phyloP scores from a whole-genome alignment of 2,797 vertebrate species.

The Uromys caudimaculatus region DNA sequence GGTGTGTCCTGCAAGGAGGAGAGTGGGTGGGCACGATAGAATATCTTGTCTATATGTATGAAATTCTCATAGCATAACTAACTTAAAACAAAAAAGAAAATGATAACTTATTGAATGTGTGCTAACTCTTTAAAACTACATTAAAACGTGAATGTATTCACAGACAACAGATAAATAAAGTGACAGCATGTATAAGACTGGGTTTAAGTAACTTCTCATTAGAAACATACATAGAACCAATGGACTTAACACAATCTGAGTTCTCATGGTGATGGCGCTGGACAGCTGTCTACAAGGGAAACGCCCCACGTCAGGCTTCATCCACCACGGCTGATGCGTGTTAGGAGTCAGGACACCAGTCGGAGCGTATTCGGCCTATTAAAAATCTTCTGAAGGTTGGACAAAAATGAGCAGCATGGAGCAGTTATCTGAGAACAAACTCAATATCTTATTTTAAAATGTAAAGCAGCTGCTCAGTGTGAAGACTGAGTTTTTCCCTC shows the following conservation, averaged over 20 bases:
- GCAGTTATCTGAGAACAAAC: conserved; percentile 25
- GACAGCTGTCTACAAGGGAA: not conserved
- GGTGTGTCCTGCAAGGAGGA: not conserved
- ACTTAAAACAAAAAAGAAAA: not conserved
- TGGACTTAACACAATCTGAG: not conserved
- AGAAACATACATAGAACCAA: not conserved
- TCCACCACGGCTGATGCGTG: not conserved
- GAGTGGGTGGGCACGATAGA: not conserved
- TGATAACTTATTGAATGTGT: not conserved
- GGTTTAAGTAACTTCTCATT: not conserved
- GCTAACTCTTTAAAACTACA: conserved; percentile 3
- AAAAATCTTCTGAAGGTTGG: not conserved
- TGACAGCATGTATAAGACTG: not conserved
- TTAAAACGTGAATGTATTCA: not conserved
- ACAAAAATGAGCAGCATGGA: conserved; percentile 32
- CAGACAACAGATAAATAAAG: conserved; percentile 4
- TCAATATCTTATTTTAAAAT: conserved; percentile 48
- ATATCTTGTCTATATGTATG: not conserved
- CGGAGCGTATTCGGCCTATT: not conserved
- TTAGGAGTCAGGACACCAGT: not conserved
- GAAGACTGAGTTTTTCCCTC: conserved; percentile 23
- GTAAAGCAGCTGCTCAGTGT: not conserved
- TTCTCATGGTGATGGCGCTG: conserved; percentile 15
- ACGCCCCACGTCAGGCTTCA: not conserved
- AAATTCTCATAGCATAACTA: not conserved